Evolutionary conservation across 37 sponge, comb jelly and placozoan genomes (phyloP), one percentile per base, ranked within the genome.

Genomic region (Chondrilla cf. caribensis): DNA sequence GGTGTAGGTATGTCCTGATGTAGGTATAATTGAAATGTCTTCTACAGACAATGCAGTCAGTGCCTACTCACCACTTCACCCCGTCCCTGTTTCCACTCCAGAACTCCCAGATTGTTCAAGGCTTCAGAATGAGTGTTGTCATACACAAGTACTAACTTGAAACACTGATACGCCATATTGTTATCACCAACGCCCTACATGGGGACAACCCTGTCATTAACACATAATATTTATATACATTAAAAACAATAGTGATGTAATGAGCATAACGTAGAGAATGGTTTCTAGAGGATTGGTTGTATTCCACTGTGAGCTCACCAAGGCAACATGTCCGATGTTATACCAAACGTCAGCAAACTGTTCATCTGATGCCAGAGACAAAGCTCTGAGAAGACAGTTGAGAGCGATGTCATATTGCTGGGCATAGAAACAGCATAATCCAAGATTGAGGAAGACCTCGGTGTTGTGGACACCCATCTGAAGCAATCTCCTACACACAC

Each of bases 361-460:
- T 32, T 98, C 99, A 47, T 93, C 84, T n/a, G 92, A 85, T 22
- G 99, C 90, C 47, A 96, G 81, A 24, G 39, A 67, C 15, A 98
- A 82, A 25, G 97, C 94, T 59, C 88, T 67, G 81, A 87, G 89
- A 77, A 98, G 87, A 81, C 99, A 98, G 78, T 82, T 82, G 36
- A 98, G 84, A 38, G 95, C 81, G 84, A 96, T 90, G 86, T 98
- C 99, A 57, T 92, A 98, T 71, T 98, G 95, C 79, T 98, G 99
- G 9, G 99, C 85, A 79, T 98, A 98, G 91, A 88, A 98, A 70
- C 95, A 96, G 83, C 99, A 96, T 40, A 98, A 88, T 37, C 93
- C 99, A 44, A 98, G 89, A 76, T 98, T 98, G 79, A 87, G 90
- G 82, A 90, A 98, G 35, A 98, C 78, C 83, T 98, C 97, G 25